Base-by-base conservation (phyloP, 2,888 invertebrate genomes). In the Eurois occulta region DNA sequence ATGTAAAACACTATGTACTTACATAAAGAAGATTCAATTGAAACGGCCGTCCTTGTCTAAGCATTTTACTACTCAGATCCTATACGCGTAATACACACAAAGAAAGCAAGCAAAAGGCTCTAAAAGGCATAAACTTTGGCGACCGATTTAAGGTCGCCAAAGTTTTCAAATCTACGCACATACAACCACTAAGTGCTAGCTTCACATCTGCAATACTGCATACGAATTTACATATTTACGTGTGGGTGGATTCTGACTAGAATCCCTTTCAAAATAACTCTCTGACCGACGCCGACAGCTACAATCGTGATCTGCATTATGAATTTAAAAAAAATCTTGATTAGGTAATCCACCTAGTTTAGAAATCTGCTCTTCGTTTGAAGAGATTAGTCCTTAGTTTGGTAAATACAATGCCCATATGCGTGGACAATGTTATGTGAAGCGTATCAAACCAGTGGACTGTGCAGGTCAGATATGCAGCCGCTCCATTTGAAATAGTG, bases 141-240 rank as follows among this genome's bases (percentile, higher is more conserved):
- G 32, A 46, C 52, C 21, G 66, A 35, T 67, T 75, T 81, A 77
- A 72, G 74, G 72, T 83, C 78, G 65, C 55, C 3, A n/a, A 52
- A n/a, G 75, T 70, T 86, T 72, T 75, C 55, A 71, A 88, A 87
- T 78, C 78, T 72, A 72, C 64, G 55, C 83, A 84, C 84, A 86
- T 78, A 82, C 80, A 52, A 74, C 55, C 70, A 67, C 78, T 75
- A 78, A 87, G 77, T 88, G 83, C 88, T 88, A 81, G 83, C 69
- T 79, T 89, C 89, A 80, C 85, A 85, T 88, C 81, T 89, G 86
- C 89, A 89, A 89, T 90, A 88, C 87, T 91, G 92, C 91, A 91
- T 91, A 88, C 90, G 83, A 90, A 93, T 92, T 92, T 89, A 90
- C 89, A 92, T 90, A 91, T 87, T 85, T 88, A 89, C 86, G 81